A percentile compares a stretch with the other conserved stretches of the same genome.
Evolutionary conservation across 1,140 invertebrate species (phyloP).

Genomic region (Bombus balteatus): DNA sequence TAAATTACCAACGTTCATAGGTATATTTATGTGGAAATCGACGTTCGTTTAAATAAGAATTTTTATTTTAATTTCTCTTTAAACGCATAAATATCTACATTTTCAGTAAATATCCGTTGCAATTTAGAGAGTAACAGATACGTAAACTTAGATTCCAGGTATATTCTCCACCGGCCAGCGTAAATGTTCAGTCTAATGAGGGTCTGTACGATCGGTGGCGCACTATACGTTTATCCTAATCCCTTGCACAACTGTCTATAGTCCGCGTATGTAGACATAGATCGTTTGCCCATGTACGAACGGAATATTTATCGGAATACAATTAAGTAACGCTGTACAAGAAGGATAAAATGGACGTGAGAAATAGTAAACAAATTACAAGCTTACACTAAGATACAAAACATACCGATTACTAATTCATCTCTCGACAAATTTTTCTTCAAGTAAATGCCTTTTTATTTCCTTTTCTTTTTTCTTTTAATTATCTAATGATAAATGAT

Average conservation of each 20-base stretch:
- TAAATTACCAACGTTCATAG: background rate
- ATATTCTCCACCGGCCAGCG: background rate
- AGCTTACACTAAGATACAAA: background rate
- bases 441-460: too few species aligned
- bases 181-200: slow-evolving; percentile 42
- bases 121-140: background rate
- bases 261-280: background rate
- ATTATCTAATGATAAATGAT: background rate
- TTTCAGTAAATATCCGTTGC: background rate
- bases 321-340: background rate
- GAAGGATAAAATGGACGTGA: background rate
- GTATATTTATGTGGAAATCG: too few species aligned
- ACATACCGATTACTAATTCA: background rate
- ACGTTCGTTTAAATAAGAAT: background rate
- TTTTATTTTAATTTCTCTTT: background rate
- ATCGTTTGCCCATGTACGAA: background rate
- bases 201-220: slow-evolving; percentile 23
- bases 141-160: background rate
- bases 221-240: slow-evolving; percentile 42
- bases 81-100: background rate
- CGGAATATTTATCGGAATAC: slow-evolving; percentile 8
- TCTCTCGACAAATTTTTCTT: background rate
- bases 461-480: background rate
- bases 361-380: background rate
- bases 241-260: slow-evolving; percentile 23